phyloP scores from a whole-genome alignment of 2,113 vertebrate genomes.

The Coregonus clupeaformis region DNA sequence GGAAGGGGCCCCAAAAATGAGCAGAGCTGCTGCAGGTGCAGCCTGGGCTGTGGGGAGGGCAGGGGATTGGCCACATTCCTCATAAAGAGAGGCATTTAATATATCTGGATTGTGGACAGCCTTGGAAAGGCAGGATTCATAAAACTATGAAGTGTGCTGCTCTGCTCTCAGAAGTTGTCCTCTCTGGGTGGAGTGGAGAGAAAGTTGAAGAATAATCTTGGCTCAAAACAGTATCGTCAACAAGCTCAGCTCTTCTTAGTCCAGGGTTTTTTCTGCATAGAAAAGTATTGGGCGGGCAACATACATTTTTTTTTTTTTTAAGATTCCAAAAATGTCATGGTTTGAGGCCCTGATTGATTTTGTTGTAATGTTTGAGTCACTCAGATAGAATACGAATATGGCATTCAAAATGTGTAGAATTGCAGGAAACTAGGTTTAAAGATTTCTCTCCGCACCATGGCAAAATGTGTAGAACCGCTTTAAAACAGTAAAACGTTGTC shows the following conservation, averaged over 20 bases:
- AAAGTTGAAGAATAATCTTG: not conserved
- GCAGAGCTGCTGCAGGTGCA: constrained; percentile 60
- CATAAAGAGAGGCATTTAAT: constrained; percentile 20
- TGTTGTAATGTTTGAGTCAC: too few species aligned
- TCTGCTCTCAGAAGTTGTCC: not conserved
- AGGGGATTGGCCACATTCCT: constrained; percentile 29
- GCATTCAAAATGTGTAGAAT: too few species aligned
- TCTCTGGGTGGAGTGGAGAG: not conserved
- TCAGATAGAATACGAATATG: too few species aligned
- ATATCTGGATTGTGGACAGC: not conserved
- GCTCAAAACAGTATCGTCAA: not conserved
- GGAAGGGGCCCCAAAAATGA: constrained; percentile 35
- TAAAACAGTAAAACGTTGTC: too few species aligned
- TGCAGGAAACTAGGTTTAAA: too few species aligned
- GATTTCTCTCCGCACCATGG: too few species aligned
- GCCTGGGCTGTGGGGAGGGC: constrained; percentile 3
- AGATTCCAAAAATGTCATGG: too few species aligned
- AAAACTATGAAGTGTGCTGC: not conserved
- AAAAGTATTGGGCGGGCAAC: too few species aligned
- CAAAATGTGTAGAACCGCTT: too few species aligned
- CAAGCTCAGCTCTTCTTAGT: not conserved
- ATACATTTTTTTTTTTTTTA: too few species aligned
- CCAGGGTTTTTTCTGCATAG: too few species aligned
- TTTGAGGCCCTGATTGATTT: too few species aligned
- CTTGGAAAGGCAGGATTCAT: not conserved